Conservation (phyloP, 2,888 invertebrate species). For the Heliconius ismenius region DNA sequence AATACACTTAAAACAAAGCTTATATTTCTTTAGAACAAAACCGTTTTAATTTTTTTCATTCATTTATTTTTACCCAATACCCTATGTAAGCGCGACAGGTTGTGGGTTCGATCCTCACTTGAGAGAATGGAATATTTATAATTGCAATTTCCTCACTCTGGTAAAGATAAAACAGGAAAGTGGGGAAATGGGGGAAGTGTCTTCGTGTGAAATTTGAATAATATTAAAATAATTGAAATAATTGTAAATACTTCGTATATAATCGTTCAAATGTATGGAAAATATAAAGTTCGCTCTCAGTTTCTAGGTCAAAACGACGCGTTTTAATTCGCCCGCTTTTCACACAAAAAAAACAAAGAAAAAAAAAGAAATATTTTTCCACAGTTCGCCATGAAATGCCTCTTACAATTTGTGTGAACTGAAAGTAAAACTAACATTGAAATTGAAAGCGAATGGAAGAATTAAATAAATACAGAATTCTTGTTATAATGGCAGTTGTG, state of each 20-base stretch:
- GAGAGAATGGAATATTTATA: too few relatives aligned
- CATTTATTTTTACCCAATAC: too few relatives aligned
- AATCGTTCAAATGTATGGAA: slow-evolving; percentile 24
- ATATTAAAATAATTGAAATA: not conserved
- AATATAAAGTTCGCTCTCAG: slow-evolving; percentile 19
- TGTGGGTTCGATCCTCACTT: too few relatives aligned
- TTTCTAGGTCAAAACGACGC: slow-evolving; percentile 31
- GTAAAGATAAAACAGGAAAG: too few relatives aligned
- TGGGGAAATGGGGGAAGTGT: too few relatives aligned
- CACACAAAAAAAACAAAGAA: slow-evolving; percentile 15
- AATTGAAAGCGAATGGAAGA: not conserved
- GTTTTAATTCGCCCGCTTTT: slow-evolving; percentile 22
- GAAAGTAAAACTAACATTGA: not conserved
- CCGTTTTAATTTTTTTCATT: too few relatives aligned
- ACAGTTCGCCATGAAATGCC: slow-evolving; percentile 3
- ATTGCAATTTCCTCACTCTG: too few relatives aligned
- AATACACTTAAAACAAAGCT: too few relatives aligned
- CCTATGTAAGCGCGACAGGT: too few relatives aligned
- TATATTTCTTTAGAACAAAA: too few relatives aligned
- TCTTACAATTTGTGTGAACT: slow-evolving; percentile 3
- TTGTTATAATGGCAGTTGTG: too few relatives aligned
- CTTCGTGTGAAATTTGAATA: not conserved
- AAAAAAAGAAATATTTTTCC: slow-evolving; percentile 3
- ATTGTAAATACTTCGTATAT: slow-evolving; percentile 4
- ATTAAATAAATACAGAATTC: not conserved